Evolutionary conservation across 2,113 vertebrate genomes (phyloP).

Genomic region (Hylia prasina): DNA sequence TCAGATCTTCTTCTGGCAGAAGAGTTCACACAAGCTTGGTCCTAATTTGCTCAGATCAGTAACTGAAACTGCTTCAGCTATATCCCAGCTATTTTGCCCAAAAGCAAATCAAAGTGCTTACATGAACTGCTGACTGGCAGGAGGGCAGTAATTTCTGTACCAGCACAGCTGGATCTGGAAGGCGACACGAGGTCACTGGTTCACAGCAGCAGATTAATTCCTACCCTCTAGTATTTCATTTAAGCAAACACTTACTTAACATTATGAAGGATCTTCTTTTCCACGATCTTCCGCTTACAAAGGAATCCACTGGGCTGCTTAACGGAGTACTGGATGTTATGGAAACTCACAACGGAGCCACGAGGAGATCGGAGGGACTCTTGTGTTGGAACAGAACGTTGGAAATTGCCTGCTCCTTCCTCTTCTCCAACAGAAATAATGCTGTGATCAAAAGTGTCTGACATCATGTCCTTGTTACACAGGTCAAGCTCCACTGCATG

Average conservation of each 20-base stretch:
- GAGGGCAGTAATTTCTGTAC: background rate
- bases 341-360: conserved; percentile 67
- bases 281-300: conserved; percentile 32
- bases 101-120: background rate
- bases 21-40: background rate
- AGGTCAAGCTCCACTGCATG: conserved; percentile 11
- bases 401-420: background rate
- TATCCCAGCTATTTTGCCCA: background rate
- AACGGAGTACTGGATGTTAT: conserved; percentile 60
- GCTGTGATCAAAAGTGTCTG: background rate
- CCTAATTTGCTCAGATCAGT: background rate
- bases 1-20: background rate
- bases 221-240: background rate
- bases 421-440: conserved; percentile 22
- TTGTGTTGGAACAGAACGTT: conserved; percentile 35
- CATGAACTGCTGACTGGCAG: background rate
- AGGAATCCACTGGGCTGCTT: conserved; percentile 42
- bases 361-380: conserved; percentile 53
- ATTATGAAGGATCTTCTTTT: conserved; percentile 65
- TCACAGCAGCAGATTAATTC: conserved; percentile 8
- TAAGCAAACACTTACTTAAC: conserved; percentile 60
- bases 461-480: background rate
- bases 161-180: conserved; percentile 4
- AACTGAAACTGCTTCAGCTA: background rate
- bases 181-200: background rate